Percentiles rank a stretch among this genome's conserved stretches.
These are phyloP conservation scores for Brenthis ino DNA, from an alignment of 2,888 invertebrate genomes.

Conservation along the genomic window DNA sequence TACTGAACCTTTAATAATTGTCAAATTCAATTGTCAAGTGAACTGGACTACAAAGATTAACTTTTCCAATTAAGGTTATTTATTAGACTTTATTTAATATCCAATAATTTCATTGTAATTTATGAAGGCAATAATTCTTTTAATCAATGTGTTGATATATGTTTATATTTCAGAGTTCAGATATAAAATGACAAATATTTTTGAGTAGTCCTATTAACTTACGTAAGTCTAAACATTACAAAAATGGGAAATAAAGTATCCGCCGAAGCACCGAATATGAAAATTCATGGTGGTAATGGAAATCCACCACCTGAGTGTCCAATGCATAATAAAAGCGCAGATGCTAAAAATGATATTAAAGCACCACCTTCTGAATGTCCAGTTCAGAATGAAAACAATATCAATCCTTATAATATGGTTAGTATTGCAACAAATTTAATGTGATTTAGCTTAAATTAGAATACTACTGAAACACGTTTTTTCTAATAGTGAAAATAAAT, in stretches of 20 bases:
- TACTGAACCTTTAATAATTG: no score
- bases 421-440: constrained; percentile 5
- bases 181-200: constrained; percentile 41
- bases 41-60: no score
- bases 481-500: no score
- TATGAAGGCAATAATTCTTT: background rate
- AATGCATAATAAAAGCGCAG: constrained; percentile 86
- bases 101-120: background rate
- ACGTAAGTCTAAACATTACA: constrained; percentile 61
- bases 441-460: no score
- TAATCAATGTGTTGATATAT: background rate
- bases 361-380: constrained; percentile 86
- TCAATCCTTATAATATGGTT: constrained; percentile 94
- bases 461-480: background rate
- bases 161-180: constrained; percentile 33
- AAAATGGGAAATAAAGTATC: constrained; percentile 75
- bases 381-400: constrained; percentile 83
- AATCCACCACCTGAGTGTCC: constrained; percentile 91
- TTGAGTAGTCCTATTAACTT: constrained; percentile 61
- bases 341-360: constrained; percentile 41
- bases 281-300: constrained; percentile 45
- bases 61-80: no score
- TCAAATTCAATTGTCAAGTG: no score
- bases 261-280: constrained; percentile 57
- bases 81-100: no score